Evolutionary conservation across 2,113 vertebrate genomes (phyloP), one percentile per base, ranked within the genome.

Genomic region (Serinus canaria): DNA sequence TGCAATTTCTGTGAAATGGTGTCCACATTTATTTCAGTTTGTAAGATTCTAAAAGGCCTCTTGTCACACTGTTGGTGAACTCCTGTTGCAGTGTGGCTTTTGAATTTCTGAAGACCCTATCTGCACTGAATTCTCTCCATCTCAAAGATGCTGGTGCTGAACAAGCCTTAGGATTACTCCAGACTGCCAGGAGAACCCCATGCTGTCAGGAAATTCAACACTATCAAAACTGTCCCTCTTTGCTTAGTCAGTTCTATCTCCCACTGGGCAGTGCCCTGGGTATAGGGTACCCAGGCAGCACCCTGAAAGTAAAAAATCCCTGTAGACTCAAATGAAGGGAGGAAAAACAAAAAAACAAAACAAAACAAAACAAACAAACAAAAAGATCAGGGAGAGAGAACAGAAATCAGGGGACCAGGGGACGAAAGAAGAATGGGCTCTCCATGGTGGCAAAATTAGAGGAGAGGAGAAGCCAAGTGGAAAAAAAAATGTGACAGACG

Each of bases 371-470:
- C 35, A 7, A 7, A 6, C 25, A 41, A 77, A 7, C 25, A 41
- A 77, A 82, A 27, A 30, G 1, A 43, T 39, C 8, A 68, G 22
- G 4, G 49, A 85, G 47, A 25, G 4, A 1, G 15, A 82, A 62
- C 3, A 15, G n/a, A 86, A 76, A 39, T 13, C 1, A 7, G 2
- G 11, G 5, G 18, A 67, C 8, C 1, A 7, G 2, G 11, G 5
- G 18, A 67, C 8, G 58, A 56, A 81, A 68, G 14, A 46, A 64
- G 31, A 68, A 50, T 1, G 4, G 17, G 11, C 15, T 46, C 18
- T 59, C 7, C 5, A 55, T 7, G 7, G 8, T 3, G 12, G 5
- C 3, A 83, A 83, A 80, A 75, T 41, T 15, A 69, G 15, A 80
- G 55, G 18, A 77, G 27, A 21, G 14, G 15, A 85, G 55, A 89